phyloP scores from a whole-genome alignment of 1,140 invertebrate species.

The Hycleus cichorii region DNA sequence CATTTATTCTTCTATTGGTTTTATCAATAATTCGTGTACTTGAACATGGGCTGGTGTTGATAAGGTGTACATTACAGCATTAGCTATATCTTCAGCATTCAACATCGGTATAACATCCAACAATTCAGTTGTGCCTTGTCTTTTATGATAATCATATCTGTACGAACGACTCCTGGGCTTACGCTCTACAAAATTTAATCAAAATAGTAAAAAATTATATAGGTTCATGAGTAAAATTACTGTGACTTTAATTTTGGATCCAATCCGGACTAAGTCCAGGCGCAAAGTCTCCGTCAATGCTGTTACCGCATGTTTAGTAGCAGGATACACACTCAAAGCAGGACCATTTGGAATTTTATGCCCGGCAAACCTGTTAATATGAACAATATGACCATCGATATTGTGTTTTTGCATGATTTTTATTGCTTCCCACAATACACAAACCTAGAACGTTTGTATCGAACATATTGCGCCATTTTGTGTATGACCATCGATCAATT shows the following conservation, averaged over 20 bases:
- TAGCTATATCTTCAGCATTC: conserved; percentile 46
- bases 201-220: too few relatives aligned
- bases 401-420: conserved; percentile 45
- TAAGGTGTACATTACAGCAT: conserved; percentile 46
- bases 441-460: conserved; percentile 52
- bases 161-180: too few relatives aligned
- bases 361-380: conserved; percentile 48
- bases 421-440: conserved; percentile 49
- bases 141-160: too few relatives aligned
- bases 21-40: conserved; percentile 27
- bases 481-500: too few relatives aligned
- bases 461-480: conserved; percentile 38
- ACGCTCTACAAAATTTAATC: too few relatives aligned
- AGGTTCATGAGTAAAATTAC: conserved; percentile 9
- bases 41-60: conserved; percentile 46
- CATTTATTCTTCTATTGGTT: too few relatives aligned
- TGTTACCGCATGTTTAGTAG: conserved; percentile 49
- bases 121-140: conserved; percentile 40
- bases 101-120: conserved; percentile 40
- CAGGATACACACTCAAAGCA: conserved; percentile 43
- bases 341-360: conserved; percentile 36
- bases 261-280: conserved; percentile 54
- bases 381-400: too few relatives aligned
- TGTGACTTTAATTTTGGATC: conserved; percentile 28
- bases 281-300: conserved; percentile 48